Conservation (phyloP, 2,888 invertebrate genomes). For the Macrosiphum euphorbiae region DNA sequence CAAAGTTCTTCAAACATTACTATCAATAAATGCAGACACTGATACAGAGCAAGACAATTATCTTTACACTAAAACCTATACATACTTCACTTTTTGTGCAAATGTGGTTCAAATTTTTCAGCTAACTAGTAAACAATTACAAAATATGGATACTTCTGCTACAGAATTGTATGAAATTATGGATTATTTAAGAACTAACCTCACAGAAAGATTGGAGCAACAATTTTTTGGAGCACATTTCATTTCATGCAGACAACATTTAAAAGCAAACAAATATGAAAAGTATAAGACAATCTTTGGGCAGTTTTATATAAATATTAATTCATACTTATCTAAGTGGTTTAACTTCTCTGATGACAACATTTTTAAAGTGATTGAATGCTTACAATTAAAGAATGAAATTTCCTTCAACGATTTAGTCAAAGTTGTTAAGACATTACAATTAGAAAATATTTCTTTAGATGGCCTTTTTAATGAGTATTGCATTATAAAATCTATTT, state of each 20-base stretch:
- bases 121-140: not conserved
- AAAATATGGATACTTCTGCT: slow-evolving; percentile 3
- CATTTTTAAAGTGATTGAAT: slow-evolving; percentile 22
- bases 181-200: slow-evolving; percentile 11
- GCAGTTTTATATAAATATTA: not conserved
- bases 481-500: slow-evolving; percentile 12
- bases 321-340: slow-evolving; percentile 1
- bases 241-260: not conserved
- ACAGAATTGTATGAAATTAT: slow-evolving; percentile 10
- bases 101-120: slow-evolving; percentile 16
- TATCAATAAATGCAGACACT: not conserved
- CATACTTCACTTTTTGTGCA: slow-evolving; percentile 3
- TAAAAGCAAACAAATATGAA: not conserved
- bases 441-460: slow-evolving; percentile 20
- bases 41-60: not conserved
- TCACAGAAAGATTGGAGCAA: slow-evolving; percentile 20
- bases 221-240: slow-evolving; percentile 23
- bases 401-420: not conserved
- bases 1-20: slow-evolving; percentile 10
- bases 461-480: slow-evolving; percentile 17
- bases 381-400: not conserved
- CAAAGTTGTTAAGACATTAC: not conserved
- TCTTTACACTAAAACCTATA: not conserved
- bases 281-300: not conserved
- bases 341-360: not conserved